Evolutionary conservation across 1,140 invertebrate species (phyloP), one percentile per base, ranked within the genome.

Genomic region (Nautilus pompilius): DNA sequence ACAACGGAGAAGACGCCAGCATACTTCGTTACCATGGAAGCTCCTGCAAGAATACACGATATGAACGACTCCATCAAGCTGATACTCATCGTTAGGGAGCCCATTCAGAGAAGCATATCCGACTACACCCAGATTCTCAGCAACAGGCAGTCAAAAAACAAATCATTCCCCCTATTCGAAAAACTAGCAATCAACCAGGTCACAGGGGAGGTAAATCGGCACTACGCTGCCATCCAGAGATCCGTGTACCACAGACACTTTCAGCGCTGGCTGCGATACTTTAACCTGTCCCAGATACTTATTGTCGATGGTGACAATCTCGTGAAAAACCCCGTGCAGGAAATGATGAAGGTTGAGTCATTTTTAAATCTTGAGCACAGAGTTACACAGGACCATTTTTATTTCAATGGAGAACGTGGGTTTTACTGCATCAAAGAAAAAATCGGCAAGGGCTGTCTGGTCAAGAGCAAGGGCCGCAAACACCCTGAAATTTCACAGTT

Each of bases 21-120:
- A 5, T 84, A 84, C 66, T 84, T 84, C 65, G 69, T 80, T 5
- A 56, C 58, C 28, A 86, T 58, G 32, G 89, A 91, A 65, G 93
- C 90, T 5, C 92, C 93, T 0, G 85, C 86, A 57, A 83, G 93
- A 46, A 90, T 96, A 0, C 88, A 89, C 67, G 86, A 89, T 51
- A 92, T 96, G 91, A 93, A 94, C 77, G 87, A 89, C 5, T 85
- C 87, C 15, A 91, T 91, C 48, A 93, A 91, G 78, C 81, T 96
- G 20, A 83, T 96, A 29, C 88, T 94, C 2, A 92, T 96, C 8
- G 91, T 96, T 0, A 83, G 93, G 10, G 91, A 96, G 82, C 93
- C 93, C 1, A 91, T 95, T 10, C 93, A 91, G 0, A 83, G 93
- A 57, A 91, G 93, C 17, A 90, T 96, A 28, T 94, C 92, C 17